These are phyloP conservation scores for Linyphia triangularis DNA, from an alignment of 2,888 invertebrate species.

Conservation along the genomic window DNA sequence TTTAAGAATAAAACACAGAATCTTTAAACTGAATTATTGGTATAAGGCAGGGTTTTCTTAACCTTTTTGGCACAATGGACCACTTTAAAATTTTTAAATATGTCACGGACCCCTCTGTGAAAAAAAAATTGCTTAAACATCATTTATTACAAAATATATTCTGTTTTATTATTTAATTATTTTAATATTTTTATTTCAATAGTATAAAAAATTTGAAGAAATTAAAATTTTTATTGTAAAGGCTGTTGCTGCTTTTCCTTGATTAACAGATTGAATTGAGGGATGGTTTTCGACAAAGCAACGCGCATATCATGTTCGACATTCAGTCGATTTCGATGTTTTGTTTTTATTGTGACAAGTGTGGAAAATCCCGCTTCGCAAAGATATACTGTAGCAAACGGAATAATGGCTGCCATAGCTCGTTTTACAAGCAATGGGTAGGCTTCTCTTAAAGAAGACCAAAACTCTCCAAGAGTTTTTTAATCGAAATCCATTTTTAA, in stretches of 20 bases:
- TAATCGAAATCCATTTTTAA: too few species aligned
- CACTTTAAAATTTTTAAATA: slow-evolving; percentile 52
- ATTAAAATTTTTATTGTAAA: too few species aligned
- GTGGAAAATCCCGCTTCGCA: slow-evolving; percentile 51
- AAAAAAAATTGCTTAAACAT: slow-evolving; percentile 60
- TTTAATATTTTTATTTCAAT: too few species aligned
- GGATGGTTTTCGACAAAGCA: slow-evolving; percentile 53
- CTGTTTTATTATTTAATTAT: slow-evolving; percentile 42
- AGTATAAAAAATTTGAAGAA: too few species aligned
- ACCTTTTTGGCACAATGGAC: slow-evolving; percentile 56
- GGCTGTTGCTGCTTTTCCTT: slow-evolving; percentile 62
- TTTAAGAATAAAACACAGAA: too few species aligned
- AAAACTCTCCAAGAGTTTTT: too few species aligned
- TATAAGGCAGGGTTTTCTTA: too few species aligned
- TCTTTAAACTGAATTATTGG: too few species aligned
- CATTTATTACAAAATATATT: slow-evolving; percentile 57
- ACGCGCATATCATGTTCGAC: slow-evolving; percentile 54
- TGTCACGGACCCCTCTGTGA: slow-evolving; percentile 57
- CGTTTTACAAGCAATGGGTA: slow-evolving; percentile 64
- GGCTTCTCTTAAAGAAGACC: too few species aligned
- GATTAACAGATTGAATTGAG: slow-evolving; percentile 56
- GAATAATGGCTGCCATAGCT: slow-evolving; percentile 61
- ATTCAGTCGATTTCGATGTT: slow-evolving; percentile 56
- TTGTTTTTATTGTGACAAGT: slow-evolving; percentile 53
- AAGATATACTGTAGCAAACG: slow-evolving; percentile 62